phyloP scores from a whole-genome alignment of 2,113 vertebrate species.

The Megaleporinus macrocephalus region DNA sequence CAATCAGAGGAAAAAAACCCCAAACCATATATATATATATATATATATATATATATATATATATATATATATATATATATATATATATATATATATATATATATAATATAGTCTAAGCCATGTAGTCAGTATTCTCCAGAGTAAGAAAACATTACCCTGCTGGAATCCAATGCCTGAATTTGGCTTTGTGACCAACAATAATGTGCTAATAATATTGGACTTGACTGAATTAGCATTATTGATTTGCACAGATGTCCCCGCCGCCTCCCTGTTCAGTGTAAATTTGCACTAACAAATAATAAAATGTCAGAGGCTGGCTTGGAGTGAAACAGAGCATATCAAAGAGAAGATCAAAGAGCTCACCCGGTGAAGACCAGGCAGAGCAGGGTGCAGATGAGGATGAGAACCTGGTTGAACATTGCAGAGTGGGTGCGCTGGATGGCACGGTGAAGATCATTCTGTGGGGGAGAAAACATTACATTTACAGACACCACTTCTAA shows the following conservation, averaged over 20 bases:
- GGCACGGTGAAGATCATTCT: slow-evolving; percentile 97
- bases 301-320: background rate
- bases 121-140: background rate
- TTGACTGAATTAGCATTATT: background rate
- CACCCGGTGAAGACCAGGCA: slow-evolving; percentile 98
- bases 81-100: too few species aligned
- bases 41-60: too few species aligned
- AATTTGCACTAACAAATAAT: background rate
- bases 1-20: background rate
- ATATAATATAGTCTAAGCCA: background rate
- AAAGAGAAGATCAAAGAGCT: slow-evolving; percentile 19
- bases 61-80: too few species aligned
- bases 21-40: too few species aligned
- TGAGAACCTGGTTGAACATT: slow-evolving; percentile 98
- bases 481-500: too few species aligned
- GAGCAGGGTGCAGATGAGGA: slow-evolving; percentile 97
- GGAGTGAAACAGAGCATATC: background rate
- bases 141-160: background rate
- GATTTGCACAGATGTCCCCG: background rate
- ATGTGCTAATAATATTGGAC: background rate
- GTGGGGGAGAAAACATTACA: slow-evolving; percentile 36
- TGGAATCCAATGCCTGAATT: background rate
- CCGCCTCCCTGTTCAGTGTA: background rate
- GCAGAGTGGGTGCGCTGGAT: slow-evolving; percentile 96
- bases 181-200: background rate